Evolutionary conservation across 2,888 invertebrate genomes (phyloP).

Genomic region (Erebia aethiops): DNA sequence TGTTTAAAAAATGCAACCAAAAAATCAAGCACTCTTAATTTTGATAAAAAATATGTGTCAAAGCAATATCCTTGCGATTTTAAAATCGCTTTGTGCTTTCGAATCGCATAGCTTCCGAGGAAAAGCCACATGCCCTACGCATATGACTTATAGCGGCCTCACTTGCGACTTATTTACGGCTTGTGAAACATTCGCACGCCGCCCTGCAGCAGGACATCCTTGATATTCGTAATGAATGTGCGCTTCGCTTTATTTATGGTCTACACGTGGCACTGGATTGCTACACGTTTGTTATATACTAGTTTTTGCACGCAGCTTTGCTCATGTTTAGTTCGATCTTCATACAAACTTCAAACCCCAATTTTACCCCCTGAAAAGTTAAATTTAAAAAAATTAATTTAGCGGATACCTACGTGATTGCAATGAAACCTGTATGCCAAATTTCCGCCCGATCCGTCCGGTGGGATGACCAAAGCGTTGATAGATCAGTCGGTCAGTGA

Average conservation of each 20-base stretch:
- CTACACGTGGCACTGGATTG: conserved; percentile 25
- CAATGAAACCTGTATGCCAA: too few relatives aligned
- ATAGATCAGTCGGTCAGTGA: too few relatives aligned
- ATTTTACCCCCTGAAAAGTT: too few relatives aligned
- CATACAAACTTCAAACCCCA: too few relatives aligned
- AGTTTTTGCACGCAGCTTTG: background rate
- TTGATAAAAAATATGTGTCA: background rate
- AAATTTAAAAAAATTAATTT: too few relatives aligned
- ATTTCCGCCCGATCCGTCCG: too few relatives aligned
- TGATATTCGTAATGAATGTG: conserved; percentile 40
- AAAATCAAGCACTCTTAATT: too few relatives aligned
- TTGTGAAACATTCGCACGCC: conserved; percentile 46
- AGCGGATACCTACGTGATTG: too few relatives aligned
- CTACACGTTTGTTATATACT: background rate
- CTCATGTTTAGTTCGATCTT: background rate
- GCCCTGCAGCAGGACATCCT: conserved; percentile 37
- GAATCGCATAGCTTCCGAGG: background rate
- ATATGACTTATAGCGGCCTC: conserved; percentile 46
- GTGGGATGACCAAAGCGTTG: too few relatives aligned
- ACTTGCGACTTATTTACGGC: conserved; percentile 44
- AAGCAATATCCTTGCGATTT: background rate
- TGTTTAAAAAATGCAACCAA: too few relatives aligned
- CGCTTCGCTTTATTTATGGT: conserved; percentile 35
- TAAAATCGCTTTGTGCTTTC: background rate
- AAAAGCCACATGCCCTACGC: conserved; percentile 29